Evolutionary conservation across 2,113 vertebrate species (phyloP).

Genomic region (Poeciliopsis turrubarensis): DNA sequence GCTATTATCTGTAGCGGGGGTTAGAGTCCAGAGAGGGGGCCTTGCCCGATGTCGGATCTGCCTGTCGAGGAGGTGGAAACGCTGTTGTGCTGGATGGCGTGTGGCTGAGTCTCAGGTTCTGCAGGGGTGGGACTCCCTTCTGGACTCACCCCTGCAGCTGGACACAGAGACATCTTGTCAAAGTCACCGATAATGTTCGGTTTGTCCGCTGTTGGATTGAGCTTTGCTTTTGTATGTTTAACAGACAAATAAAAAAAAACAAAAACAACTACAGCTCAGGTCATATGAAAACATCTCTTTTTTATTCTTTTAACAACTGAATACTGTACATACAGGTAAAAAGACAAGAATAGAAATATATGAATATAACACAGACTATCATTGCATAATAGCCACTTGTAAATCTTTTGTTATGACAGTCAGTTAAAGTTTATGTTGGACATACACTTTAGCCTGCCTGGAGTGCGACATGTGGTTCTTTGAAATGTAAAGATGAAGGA

Average conservation of each 20-base stretch:
- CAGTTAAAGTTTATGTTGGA: slow-evolving; percentile 1
- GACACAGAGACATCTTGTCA: slow-evolving; percentile 74
- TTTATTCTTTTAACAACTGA: slow-evolving; percentile 66
- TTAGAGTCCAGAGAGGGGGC: slow-evolving; percentile 83
- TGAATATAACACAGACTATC: slow-evolving; percentile 41
- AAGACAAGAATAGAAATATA: slow-evolving; percentile 70
- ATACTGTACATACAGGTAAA: slow-evolving; percentile 73
- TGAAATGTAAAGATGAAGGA: neutral
- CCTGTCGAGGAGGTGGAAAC: slow-evolving; percentile 90
- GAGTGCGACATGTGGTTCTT: slow-evolving; percentile 50
- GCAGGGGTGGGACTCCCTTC: slow-evolving; percentile 86
- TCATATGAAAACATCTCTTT: slow-evolving; percentile 73
- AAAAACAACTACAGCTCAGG: slow-evolving; percentile 46
- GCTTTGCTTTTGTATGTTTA: neutral
- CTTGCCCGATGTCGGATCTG: slow-evolving; percentile 83
- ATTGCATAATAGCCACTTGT: neutral
- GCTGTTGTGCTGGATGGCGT: slow-evolving; percentile 95
- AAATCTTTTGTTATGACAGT: neutral
- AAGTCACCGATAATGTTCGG: slow-evolving; percentile 37
- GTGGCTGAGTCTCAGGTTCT: slow-evolving; percentile 84
- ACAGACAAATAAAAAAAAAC: slow-evolving; percentile 48
- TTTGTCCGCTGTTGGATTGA: slow-evolving; percentile 11
- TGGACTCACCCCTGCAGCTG: slow-evolving; percentile 91
- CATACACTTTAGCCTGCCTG: slow-evolving; percentile 25
- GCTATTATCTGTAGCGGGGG: slow-evolving; percentile 12